These are phyloP conservation scores for Loxodonta africana DNA, from an alignment of 2,113 vertebrate genomes.

Conservation along the genomic window DNA sequence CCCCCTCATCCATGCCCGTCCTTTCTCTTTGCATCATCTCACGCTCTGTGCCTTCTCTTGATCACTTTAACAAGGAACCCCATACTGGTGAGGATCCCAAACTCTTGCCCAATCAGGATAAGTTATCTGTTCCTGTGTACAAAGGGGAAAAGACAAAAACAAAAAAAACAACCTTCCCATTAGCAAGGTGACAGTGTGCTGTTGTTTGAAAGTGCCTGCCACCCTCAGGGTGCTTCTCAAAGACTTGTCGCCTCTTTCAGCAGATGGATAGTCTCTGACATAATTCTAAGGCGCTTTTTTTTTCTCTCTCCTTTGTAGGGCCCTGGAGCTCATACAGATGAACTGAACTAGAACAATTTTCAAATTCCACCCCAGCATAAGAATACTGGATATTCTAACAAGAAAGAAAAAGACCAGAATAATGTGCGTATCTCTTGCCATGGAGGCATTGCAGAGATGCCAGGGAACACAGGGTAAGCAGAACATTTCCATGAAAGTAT, in stretches of 20 bases:
- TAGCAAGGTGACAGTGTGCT: neutral
- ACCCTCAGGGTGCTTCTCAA: accelerated
- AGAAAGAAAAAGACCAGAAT: neutral
- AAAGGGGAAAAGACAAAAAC: neutral
- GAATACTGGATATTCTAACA: neutral
- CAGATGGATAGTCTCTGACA: neutral
- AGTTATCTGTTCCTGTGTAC: neutral
- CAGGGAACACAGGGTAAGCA: neutral
- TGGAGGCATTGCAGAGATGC: neutral
- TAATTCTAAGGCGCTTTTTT: neutral
- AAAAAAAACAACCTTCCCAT: neutral
- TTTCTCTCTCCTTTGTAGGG: neutral
- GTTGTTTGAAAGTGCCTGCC: neutral
- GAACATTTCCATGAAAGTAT: constrained; percentile 27
- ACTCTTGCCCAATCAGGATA: neutral
- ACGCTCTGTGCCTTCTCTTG: neutral
- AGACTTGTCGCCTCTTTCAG: neutral
- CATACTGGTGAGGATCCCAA: neutral
- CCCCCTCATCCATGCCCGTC: neutral
- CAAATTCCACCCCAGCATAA: neutral
- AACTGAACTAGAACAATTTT: constrained; percentile 20
- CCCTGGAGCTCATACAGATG: neutral
- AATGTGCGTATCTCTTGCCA: neutral
- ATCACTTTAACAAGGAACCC: neutral
- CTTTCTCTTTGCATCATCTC: neutral